A percentile compares a stretch with the other conserved stretches of the same genome.
These are phyloP conservation scores for Globicephala melas DNA, from an alignment of 2,113 vertebrate genomes.

Conservation along the genomic window DNA sequence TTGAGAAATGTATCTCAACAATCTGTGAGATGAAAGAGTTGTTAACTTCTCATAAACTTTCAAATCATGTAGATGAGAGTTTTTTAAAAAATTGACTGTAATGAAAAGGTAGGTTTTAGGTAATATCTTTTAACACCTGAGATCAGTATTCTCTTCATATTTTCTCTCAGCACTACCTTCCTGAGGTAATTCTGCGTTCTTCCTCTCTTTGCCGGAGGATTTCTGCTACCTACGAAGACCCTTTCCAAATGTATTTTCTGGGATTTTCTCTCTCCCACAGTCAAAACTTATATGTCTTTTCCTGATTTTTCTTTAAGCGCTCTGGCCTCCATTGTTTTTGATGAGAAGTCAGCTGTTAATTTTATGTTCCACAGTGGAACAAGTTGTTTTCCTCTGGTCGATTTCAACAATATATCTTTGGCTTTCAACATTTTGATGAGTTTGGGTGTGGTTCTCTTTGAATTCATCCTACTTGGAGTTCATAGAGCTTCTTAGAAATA, in stretches of 20 bases:
- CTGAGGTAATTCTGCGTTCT: neutral
- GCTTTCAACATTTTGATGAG: neutral
- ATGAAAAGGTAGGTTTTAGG: neutral
- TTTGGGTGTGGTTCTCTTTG: neutral
- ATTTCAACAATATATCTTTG: neutral
- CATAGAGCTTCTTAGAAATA: neutral
- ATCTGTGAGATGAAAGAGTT: neutral
- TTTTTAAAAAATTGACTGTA: neutral
- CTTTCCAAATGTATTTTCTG: neutral
- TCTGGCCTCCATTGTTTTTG: neutral
- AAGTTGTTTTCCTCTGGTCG: neutral
- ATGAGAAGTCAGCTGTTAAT: neutral
- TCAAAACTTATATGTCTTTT: neutral
- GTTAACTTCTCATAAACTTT: neutral
- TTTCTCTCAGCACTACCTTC: neutral
- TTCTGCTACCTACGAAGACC: neutral
- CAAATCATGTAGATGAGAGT: neutral
- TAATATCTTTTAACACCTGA: neutral
- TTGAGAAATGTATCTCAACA: neutral
- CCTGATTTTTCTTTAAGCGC: neutral
- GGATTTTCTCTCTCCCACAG: neutral
- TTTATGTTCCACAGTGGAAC: neutral
- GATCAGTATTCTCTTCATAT: neutral
- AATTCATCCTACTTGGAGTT: neutral
- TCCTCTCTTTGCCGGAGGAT: neutral